Percentiles rank a stretch among this genome's conserved stretches.
Conservation (phyloP, 2,888 invertebrate species). For the Andrena praecox region DNA sequence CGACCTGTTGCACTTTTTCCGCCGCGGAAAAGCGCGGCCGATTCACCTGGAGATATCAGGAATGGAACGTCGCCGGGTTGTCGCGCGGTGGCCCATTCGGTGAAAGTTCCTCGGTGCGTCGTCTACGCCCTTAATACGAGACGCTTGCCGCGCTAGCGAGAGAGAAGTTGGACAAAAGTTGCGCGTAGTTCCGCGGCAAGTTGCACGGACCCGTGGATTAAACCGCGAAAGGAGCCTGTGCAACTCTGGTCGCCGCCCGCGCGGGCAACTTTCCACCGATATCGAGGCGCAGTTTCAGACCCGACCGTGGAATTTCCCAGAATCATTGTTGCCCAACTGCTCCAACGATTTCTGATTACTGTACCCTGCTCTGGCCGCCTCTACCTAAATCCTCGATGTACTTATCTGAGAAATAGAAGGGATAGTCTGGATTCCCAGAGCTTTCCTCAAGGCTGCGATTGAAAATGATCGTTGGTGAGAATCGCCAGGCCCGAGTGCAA, state of each 20-base stretch:
- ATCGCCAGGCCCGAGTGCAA: neutral
- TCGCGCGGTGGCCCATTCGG: constrained; percentile 52
- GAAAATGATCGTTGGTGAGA: neutral
- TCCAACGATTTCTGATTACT: constrained; percentile 2
- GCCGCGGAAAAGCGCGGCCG: constrained; percentile 11
- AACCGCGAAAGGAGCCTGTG: constrained; percentile 31
- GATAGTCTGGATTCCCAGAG: neutral
- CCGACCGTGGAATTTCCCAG: neutral
- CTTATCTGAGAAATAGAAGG: neutral
- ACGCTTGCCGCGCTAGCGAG: constrained; percentile 26
- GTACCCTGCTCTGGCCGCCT: neutral
- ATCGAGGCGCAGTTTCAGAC: neutral
- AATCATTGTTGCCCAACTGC: neutral
- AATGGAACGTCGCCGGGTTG: constrained; percentile 11
- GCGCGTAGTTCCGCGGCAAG: constrained; percentile 62
- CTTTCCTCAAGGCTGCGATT: neutral
- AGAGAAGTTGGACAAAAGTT: constrained; percentile 62
- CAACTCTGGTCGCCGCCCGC: neutral
- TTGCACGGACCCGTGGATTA: constrained; percentile 49
- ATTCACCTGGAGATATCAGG: constrained; percentile 33
- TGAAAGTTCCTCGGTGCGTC: constrained; percentile 69
- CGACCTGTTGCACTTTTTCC: constrained; percentile 49
- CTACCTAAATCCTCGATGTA: neutral
- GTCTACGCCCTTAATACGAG: constrained; percentile 68
- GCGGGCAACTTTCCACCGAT: constrained; percentile 36